Percentiles rank a stretch among this genome's conserved stretches.
phyloP scores from a whole-genome alignment of 2,113 vertebrate species.

The Gasterosteus aculeatus region DNA sequence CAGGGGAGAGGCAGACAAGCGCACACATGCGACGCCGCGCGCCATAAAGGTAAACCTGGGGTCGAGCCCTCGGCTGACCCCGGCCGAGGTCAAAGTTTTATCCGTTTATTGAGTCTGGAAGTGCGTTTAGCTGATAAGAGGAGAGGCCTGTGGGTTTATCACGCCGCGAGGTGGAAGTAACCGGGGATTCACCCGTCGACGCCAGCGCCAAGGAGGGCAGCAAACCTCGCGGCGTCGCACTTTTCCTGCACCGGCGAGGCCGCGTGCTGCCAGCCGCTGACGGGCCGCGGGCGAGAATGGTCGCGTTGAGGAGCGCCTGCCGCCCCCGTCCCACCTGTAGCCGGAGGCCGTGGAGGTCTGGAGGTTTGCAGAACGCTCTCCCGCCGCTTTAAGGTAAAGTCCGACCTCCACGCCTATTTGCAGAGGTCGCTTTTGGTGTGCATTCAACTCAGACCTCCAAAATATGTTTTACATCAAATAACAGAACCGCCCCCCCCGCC shows the following conservation, averaged over 20 bases:
- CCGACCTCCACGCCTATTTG: background rate
- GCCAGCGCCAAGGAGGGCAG: background rate
- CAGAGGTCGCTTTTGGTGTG: background rate
- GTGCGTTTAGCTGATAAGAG: constrained; percentile 42
- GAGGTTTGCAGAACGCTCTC: background rate
- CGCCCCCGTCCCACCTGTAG: too few species aligned
- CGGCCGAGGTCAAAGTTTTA: constrained; percentile 2
- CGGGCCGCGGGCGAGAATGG: too few species aligned
- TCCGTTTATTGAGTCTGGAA: constrained; percentile 32
- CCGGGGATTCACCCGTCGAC: constrained; percentile 27
- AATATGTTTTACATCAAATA: background rate
- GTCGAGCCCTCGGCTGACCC: constrained; percentile 15
- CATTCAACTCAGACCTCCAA: background rate
- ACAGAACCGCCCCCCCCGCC: background rate
- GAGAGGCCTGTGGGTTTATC: constrained; percentile 8
- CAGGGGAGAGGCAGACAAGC: constrained; percentile 21
- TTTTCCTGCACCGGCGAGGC: too few species aligned
- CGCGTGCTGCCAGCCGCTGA: too few species aligned
- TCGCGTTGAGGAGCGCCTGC: too few species aligned
- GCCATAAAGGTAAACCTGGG: constrained; percentile 16
- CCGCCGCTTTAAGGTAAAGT: background rate
- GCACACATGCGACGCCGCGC: background rate
- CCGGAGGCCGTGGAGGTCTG: too few species aligned
- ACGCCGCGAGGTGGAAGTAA: background rate
- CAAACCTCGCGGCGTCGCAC: background rate